Evolutionary conservation across 2,113 vertebrate genomes (phyloP).

Genomic region (Marmota flaviventris): DNA sequence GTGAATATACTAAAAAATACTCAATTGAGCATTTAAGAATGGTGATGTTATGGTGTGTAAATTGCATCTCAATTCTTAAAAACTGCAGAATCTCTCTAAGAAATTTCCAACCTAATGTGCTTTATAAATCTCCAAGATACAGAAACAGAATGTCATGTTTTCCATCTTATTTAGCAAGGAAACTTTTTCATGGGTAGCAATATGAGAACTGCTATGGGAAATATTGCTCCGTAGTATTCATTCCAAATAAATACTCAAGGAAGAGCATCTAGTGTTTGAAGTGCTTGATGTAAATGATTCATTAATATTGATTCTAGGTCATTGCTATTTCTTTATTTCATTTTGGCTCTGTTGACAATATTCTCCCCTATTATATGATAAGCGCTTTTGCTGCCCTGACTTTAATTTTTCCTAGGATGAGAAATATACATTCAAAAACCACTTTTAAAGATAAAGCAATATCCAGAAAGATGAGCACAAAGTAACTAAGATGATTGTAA

Average conservation of each 20-base stretch:
- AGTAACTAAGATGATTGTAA: neutral
- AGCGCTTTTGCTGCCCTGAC: neutral
- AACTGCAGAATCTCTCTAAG: neutral
- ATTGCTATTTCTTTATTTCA: neutral
- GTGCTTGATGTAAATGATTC: constrained; percentile 12
- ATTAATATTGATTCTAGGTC: constrained; percentile 18
- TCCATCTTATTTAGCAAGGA: constrained; percentile 21
- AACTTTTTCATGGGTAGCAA: neutral
- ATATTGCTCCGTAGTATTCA: neutral
- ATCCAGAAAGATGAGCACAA: neutral
- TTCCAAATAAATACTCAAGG: constrained; percentile 50
- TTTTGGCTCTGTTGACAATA: constrained; percentile 15
- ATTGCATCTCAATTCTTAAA: neutral
- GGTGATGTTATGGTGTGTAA: neutral
- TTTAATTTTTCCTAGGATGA: constrained; percentile 33
- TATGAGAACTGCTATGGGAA: constrained; percentile 17
- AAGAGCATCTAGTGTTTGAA: neutral
- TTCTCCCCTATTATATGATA: neutral
- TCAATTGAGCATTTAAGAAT: neutral
- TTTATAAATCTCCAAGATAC: neutral
- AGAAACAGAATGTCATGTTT: constrained; percentile 26
- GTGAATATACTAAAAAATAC: neutral
- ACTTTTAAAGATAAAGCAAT: constrained; percentile 47
- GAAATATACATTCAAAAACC: constrained; percentile 34
- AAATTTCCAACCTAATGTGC: neutral